Base-by-base conservation (phyloP, 2,797 vertebrate species). In the Scomberomorus guttatus region DNA sequence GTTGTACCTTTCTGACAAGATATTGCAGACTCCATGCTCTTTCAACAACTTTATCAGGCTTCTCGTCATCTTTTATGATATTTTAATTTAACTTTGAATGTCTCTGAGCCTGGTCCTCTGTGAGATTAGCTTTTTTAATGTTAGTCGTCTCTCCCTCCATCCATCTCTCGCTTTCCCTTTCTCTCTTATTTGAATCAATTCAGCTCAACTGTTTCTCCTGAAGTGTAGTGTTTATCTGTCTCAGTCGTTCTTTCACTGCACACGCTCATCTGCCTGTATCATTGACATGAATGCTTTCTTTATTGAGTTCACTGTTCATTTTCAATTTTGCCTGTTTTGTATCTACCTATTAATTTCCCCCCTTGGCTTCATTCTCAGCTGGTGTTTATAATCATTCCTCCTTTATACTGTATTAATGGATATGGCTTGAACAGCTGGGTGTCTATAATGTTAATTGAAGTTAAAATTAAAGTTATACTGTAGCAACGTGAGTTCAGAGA, bases 91-190 rank as follows among this genome's bases (percentile, higher is more conserved):
- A 11, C 58, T 70, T 57, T 63, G 29, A 2, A 39, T 55, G 7
- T 68, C 32, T 85, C 25, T 11, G 6, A 63, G 46, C 24, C 11
- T n/a, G 17, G 12, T 68, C 39, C 32, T 61, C 6, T 85, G 46
- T 42, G 14, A 58, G 32, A 37, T 69, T 24, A 22, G 0, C 29
- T 29, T 14, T 14, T 52, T 46, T 75, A 6, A 55, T 27, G 6
- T 7, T 27, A 59, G 52, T 66, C 15, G 27, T 65, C 46, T 12
- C 39, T 64, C 25, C 57, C 13, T 73, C 18, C 39, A 2, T 79
- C n/a, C 20, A 27, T 60, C 18, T 51, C 42, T 11, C 0, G 6
- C 10, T 37, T 75, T 13, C n/a, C 63, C 1, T 52, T 20, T 52
- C 4, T 37, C 29, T 58, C 0, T 55, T 10, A 54, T 59, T 61